Evolutionary conservation across 1,140 invertebrate genomes (phyloP).

Genomic region (Nasonia giraulti): DNA sequence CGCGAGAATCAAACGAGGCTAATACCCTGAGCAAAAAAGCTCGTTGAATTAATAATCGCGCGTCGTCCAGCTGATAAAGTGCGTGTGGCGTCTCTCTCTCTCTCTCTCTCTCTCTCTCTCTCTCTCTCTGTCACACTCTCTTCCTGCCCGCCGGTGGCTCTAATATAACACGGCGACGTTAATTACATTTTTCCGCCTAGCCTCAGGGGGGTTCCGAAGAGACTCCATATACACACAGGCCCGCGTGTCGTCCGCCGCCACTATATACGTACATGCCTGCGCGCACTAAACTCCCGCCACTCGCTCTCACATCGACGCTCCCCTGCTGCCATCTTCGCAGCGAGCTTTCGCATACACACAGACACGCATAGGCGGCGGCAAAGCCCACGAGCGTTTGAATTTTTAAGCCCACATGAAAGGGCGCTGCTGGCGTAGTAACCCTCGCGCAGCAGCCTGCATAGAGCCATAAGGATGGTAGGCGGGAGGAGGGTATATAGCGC

Average conservation of each 20-base stretch:
- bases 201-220: background rate
- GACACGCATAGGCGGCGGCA: background rate
- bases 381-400: constrained; percentile 40
- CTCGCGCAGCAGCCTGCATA: background rate
- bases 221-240: background rate
- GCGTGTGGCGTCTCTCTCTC: background rate
- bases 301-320: background rate
- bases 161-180: constrained; percentile 32
- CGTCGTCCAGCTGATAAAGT: constrained; percentile 20
- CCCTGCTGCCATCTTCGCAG: background rate
- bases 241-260: background rate
- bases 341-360: background rate
- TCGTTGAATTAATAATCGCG: constrained; percentile 31
- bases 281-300: background rate
- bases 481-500: background rate
- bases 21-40: too few species aligned
- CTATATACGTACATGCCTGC: constrained; percentile 8
- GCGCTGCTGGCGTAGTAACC: background rate
- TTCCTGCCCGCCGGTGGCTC: background rate
- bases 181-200: constrained; percentile 38
- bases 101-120: background rate
- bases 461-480: background rate
- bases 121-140: background rate
- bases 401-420: constrained; percentile 47
- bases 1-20: too few species aligned